A percentile compares a stretch with the other conserved stretches of the same genome.
Evolutionary conservation across 2,888 invertebrate species (phyloP).

Genomic region (Tenthredo mesomela): DNA sequence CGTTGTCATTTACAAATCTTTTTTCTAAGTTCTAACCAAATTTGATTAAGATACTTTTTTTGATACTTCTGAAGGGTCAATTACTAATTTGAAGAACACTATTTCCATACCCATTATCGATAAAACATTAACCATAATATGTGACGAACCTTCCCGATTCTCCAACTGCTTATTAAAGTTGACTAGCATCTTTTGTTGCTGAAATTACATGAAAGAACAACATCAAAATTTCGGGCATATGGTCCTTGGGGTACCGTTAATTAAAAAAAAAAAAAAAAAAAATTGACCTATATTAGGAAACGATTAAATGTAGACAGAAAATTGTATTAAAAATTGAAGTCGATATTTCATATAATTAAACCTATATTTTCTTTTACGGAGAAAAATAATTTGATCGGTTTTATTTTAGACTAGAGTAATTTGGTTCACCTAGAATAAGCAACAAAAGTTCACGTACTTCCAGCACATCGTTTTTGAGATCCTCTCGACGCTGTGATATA

Average conservation of each 20-base stretch:
- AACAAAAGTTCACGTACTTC: conserved; percentile 57
- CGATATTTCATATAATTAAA: not conserved
- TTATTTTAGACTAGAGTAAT: not conserved
- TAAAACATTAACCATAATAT: not conserved
- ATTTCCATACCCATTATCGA: not conserved
- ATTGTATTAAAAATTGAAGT: not conserved
- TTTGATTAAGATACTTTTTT: not conserved
- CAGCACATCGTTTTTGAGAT: conserved; percentile 61
- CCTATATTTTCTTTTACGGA: not conserved
- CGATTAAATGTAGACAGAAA: not conserved
- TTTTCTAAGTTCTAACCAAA: not conserved
- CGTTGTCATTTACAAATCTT: not conserved
- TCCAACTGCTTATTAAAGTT: conserved; percentile 59
- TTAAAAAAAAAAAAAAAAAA: not conserved
- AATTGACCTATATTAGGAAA: not conserved
- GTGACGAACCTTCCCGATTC: conserved; percentile 28
- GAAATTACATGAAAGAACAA: conserved; percentile 14
- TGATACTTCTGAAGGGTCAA: not conserved
- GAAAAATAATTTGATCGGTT: not conserved
- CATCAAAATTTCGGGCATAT: not conserved
- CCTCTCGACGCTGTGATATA: conserved; percentile 62
- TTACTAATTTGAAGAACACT: not conserved
- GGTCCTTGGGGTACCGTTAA: no score
- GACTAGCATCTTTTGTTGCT: conserved; percentile 59
- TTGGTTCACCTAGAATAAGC: conserved; percentile 9